Percentiles rank a stretch among this genome's conserved stretches.
These are phyloP conservation scores for Cyanoramphus novaezelandiae DNA, from an alignment of 2,113 vertebrate species.

Conservation along the genomic window DNA sequence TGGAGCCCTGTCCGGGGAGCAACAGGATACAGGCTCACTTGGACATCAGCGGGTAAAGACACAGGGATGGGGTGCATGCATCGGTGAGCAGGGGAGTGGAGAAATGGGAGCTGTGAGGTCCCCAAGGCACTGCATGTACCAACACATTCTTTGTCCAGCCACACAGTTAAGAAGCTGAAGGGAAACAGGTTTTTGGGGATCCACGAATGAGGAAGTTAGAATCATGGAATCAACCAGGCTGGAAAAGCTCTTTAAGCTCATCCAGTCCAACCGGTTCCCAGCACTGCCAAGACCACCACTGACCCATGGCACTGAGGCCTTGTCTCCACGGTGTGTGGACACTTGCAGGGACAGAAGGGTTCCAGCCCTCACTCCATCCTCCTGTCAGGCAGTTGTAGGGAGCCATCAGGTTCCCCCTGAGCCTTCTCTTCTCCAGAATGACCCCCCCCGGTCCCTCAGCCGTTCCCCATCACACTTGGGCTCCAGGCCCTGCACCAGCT, in stretches of 20 bases:
- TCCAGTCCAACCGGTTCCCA: neutral
- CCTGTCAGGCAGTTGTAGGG: no score
- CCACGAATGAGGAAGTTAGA: neutral
- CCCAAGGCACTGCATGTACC: neutral
- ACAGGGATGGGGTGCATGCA: no score
- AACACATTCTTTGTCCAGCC: neutral
- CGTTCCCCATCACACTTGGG: neutral
- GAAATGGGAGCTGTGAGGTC: neutral
- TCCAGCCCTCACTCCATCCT: no score
- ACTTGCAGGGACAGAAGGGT: neutral
- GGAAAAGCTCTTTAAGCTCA: neutral
- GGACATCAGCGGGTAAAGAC: constrained; percentile 80
- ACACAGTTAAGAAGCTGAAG: neutral
- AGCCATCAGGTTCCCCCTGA: no score
- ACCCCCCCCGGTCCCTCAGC: no score
- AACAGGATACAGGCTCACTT: constrained; percentile 87
- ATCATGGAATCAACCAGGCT: neutral
- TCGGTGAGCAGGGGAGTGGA: neutral
- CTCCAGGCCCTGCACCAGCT: neutral
- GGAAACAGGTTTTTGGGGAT: fast-evolving
- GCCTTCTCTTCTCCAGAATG: no score
- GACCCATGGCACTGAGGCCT: neutral
- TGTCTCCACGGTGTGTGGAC: neutral
- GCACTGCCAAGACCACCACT: neutral
- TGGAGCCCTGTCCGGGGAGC: constrained; percentile 84